These are phyloP conservation scores for Griposia aprilina DNA, from an alignment of 2,888 invertebrate species.

Conservation along the genomic window DNA sequence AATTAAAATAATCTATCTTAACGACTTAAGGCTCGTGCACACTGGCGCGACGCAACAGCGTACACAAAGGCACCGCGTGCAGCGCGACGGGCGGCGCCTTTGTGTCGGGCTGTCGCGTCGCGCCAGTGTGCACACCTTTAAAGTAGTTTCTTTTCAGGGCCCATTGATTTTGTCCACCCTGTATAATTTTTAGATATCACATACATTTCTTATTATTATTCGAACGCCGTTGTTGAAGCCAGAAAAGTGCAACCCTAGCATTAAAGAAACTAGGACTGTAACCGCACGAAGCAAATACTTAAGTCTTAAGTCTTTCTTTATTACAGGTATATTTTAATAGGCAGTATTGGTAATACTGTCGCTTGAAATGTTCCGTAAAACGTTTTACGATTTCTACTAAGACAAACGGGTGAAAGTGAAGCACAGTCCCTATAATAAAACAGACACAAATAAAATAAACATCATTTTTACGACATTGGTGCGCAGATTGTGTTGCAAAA, in stretches of 20 bases:
- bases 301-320: not conserved
- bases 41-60: too few species aligned
- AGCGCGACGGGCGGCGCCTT: too few species aligned
- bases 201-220: slow-evolving; percentile 4
- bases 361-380: slow-evolving; percentile 29
- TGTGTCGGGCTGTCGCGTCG: too few species aligned
- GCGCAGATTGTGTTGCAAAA: slow-evolving; percentile 46
- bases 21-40: too few species aligned
- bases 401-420: slow-evolving; percentile 47
- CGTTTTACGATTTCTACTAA: slow-evolving; percentile 43
- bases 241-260: slow-evolving; percentile 6
- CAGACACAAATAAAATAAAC: slow-evolving; percentile 56
- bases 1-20: too few species aligned
- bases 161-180: too few species aligned
- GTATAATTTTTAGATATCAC: slow-evolving; percentile 22
- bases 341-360: slow-evolving; percentile 16
- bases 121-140: too few species aligned
- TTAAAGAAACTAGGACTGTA: slow-evolving; percentile 2
- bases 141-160: too few species aligned
- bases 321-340: slow-evolving; percentile 30
- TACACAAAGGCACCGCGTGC: too few species aligned
- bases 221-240: not conserved
- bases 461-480: slow-evolving; percentile 52
- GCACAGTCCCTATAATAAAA: slow-evolving; percentile 50
- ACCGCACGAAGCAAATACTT: slow-evolving; percentile 1